A percentile compares a stretch with the other conserved stretches of the same genome.
phyloP scores from a whole-genome alignment of 2,888 invertebrate genomes.

The Monochamus alternatus region DNA sequence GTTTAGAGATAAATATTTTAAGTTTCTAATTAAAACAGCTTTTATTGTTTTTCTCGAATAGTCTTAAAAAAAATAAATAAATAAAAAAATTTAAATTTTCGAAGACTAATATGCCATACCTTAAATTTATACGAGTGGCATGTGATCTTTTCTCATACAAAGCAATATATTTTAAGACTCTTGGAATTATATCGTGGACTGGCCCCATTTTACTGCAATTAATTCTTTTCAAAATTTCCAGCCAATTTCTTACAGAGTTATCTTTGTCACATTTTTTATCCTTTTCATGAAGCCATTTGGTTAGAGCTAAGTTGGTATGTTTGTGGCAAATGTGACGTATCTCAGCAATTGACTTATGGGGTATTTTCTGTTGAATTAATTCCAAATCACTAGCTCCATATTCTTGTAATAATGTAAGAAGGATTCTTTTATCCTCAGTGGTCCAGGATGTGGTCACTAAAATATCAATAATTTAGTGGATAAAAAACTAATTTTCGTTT shows the following conservation, averaged over 20 bases:
- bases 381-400: constrained; percentile 61
- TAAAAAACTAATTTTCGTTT: too few species aligned
- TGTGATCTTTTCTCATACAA: constrained; percentile 60
- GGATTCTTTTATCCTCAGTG: constrained; percentile 57
- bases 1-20: too few species aligned
- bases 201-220: constrained; percentile 37
- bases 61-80: too few species aligned
- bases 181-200: constrained; percentile 58
- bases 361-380: constrained; percentile 59
- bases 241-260: constrained; percentile 63
- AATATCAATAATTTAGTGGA: neutral
- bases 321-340: constrained; percentile 60
- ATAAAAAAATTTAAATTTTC: too few species aligned
- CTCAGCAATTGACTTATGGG: constrained; percentile 59
- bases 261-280: constrained; percentile 38
- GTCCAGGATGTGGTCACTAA: constrained; percentile 53
- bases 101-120: too few species aligned
- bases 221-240: constrained; percentile 57
- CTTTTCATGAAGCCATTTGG: constrained; percentile 39
- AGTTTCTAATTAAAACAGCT: too few species aligned
- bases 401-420: constrained; percentile 58
- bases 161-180: constrained; percentile 66
- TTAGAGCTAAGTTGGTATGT: constrained; percentile 57
- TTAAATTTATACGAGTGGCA: constrained; percentile 56
- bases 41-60: too few species aligned